These are phyloP conservation scores for Corydoras sp. DNA, from an alignment of 2,113 vertebrate genomes.

Conservation along the genomic window DNA sequence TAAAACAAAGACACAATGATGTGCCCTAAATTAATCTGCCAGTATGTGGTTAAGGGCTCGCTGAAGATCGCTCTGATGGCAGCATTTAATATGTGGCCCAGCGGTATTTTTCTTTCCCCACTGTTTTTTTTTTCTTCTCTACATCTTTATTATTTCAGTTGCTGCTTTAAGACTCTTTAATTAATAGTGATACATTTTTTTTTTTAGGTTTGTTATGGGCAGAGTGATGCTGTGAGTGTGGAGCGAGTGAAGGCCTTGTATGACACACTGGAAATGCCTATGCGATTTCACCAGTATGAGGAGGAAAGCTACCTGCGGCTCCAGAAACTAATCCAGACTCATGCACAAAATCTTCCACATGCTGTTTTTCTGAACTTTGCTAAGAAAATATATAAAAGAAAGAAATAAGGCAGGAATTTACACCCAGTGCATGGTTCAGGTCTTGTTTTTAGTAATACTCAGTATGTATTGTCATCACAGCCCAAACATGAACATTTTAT, in stretches of 20 bases:
- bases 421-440: background rate
- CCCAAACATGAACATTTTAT: slow-evolving; percentile 7
- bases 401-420: slow-evolving; percentile 67
- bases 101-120: no score
- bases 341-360: slow-evolving; percentile 65
- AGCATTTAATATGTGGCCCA: no score
- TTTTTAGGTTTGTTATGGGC: slow-evolving; percentile 72
- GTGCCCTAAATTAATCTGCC: no score
- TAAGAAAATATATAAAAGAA: slow-evolving; percentile 82
- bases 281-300: slow-evolving; percentile 69
- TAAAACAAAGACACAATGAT: no score
- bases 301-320: slow-evolving; percentile 78
- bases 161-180: background rate
- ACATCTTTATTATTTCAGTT: background rate
- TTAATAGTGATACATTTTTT: background rate
- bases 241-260: slow-evolving; percentile 81
- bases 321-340: slow-evolving; percentile 67
- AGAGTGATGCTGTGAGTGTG: slow-evolving; percentile 73
- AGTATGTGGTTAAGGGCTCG: no score
- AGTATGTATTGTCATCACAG: background rate
- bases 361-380: slow-evolving; percentile 78
- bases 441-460: background rate
- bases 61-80: no score
- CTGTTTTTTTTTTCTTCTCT: no score
- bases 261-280: slow-evolving; percentile 64